Base-by-base conservation (phyloP, 2,113 vertebrate species). In the Gopherus evgoodei region DNA sequence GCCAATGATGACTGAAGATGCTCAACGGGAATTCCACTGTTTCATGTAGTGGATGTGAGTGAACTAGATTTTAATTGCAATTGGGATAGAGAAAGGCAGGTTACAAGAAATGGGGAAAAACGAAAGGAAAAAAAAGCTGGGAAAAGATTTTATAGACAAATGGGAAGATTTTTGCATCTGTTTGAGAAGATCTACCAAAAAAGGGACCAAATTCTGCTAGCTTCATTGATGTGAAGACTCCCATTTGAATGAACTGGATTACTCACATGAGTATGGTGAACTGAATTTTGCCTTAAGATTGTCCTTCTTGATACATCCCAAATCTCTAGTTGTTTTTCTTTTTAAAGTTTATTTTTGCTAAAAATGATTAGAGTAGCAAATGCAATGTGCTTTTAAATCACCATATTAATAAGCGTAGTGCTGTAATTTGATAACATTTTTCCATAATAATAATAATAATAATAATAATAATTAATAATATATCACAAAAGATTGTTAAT, bases 301-400 rank as follows among this genome's bases (percentile, higher is more conserved):
- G 83, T 93, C 93, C 88, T 59, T 82, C 96, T 59, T 93, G 84
- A 75, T 75, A 38, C 65, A 47, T 96, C 94, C 93, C 84, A 86
- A 97, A 82, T 84, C 54, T 93, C 92, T 81, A 0, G 0, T 50
- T 93, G 75, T 86, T 93, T 87, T 91, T 81, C 44, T 88, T 96
- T 91, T 94, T 59, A 91, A 94, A 95, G 96, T 90, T 79, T 79
- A 96, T 94, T 96, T 97, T 95, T 91, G 94, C 86, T 94, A 94
- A 82, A 95, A 95, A 90, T 81, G 29, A 69, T 91, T 76, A 93
- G 53, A 8, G 53, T 54, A 54, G 27, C 57, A 59, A 91, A 79
- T 52, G 54, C n/a, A 38, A 93, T 95, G 91, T 69, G 21, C 56
- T 94, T n/a, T 93, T 89, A 13, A 93, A 78, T 59, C 57, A 29